Base-by-base conservation (phyloP, 2,888 invertebrate species). In the Hermaeophaga mercurialis region DNA sequence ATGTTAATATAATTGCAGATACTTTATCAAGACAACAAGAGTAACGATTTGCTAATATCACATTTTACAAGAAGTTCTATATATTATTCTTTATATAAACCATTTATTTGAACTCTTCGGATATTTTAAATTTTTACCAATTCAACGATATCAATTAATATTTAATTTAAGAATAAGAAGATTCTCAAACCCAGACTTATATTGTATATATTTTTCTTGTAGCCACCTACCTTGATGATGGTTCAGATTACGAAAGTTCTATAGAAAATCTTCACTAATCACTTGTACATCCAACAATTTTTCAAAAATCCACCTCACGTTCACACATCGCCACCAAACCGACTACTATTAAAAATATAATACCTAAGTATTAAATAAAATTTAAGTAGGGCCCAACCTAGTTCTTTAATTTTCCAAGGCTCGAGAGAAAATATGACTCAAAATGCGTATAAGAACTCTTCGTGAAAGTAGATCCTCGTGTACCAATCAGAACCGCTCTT, bases 401-500 rank as follows among this genome's bases (percentile, higher is more conserved):
- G 15, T 19, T 48, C 43, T 11, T 3, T 24, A 4, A 22, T 43
- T 24, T 18, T 18, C 33, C 19, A 15, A 18, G 22, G 8, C 19
- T 18, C 18, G 12, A 52, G 34, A 24, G 8, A 19, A 22, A 45
- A 58, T 54, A 38, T 54, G 54, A 45, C 19, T 26, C 31, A 57
- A 59, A 56, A 57, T 47, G 11, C 28, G n/a, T 26, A 12, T 12
- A 11, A 45, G 14, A 26, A 1, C 18, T 31, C 44, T 59, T 56
- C 36, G 45, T 48, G 46, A 49, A 58, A 56, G 43, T 28, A 24
- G 14, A 58, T 7, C 24, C 43, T 68, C 68, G 68, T 68, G 68
- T 61, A 63, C 68, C 68, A 68, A 68, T 68, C 53, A 58, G 34
- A 63, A 46, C 5, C 3, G 11, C 22, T 14, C 38, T 22, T 38